phyloP scores from a whole-genome alignment of 2,797 vertebrate genomes.

The Myotis findleyi region DNA sequence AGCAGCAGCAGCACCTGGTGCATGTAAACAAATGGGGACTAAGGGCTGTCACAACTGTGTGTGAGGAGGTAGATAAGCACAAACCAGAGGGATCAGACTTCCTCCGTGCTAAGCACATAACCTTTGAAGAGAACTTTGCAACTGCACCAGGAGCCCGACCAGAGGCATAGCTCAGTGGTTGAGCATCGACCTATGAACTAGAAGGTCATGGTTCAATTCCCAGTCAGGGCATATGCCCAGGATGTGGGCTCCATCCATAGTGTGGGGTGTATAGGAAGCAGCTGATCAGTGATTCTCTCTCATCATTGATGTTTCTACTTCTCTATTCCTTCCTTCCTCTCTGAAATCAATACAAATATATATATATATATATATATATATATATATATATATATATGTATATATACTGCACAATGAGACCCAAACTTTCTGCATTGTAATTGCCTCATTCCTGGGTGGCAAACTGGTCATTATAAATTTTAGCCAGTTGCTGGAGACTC shows the following conservation, averaged over 20 bases:
- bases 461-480: background rate
- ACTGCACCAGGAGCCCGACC: background rate
- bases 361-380: too few species aligned
- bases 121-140: background rate
- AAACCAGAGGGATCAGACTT: background rate
- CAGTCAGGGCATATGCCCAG: too few species aligned
- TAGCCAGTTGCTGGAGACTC: background rate
- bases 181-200: too few species aligned
- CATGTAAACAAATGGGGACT: background rate
- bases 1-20: background rate
- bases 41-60: background rate
- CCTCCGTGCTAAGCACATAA: background rate
- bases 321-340: too few species aligned
- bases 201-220: too few species aligned
- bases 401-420: background rate
- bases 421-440: background rate
- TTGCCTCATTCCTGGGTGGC: background rate
- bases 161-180: too few species aligned
- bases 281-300: too few species aligned
- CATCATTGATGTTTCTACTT: too few species aligned
- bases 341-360: too few species aligned
- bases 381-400: too few species aligned
- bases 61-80: background rate
- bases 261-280: too few species aligned
- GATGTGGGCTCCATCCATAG: too few species aligned